These are phyloP conservation scores for Auanema sp. DNA, from an alignment of 2,888 invertebrate species.

Conservation along the genomic window DNA sequence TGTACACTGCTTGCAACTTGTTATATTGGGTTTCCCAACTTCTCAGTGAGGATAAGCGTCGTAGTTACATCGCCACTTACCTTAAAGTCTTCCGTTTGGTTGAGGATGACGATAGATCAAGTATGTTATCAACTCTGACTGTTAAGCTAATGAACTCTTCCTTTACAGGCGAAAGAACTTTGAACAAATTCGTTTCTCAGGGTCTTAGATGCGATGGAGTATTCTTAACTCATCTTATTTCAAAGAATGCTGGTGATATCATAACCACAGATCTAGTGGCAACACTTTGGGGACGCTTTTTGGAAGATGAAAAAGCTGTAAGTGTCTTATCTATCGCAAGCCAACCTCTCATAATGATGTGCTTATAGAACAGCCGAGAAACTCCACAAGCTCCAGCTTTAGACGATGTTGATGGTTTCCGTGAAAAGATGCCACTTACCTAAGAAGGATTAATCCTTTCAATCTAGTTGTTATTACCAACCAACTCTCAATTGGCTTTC, in stretches of 20 bases:
- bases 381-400: slow-evolving; percentile 13
- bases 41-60: slow-evolving; percentile 13
- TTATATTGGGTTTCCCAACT: slow-evolving; percentile 64
- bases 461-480: too few species aligned
- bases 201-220: slow-evolving; percentile 57
- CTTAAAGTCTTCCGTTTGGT: slow-evolving; percentile 52
- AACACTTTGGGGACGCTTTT: slow-evolving; percentile 55
- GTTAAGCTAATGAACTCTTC: not conserved
- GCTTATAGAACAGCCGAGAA: not conserved
- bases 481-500: too few species aligned
- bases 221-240: slow-evolving; percentile 56
- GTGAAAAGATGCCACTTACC: slow-evolving; percentile 22
- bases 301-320: slow-evolving; percentile 32
- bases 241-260: slow-evolving; percentile 62
- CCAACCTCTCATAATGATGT: too few species aligned
- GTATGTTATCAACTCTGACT: slow-evolving; percentile 24
- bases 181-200: slow-evolving; percentile 49
- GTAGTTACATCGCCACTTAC: slow-evolving; percentile 53
- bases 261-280: slow-evolving; percentile 59
- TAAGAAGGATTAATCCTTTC: not conserved
- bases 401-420: slow-evolving; percentile 27
- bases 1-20: slow-evolving; percentile 66
- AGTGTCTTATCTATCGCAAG: not conserved
- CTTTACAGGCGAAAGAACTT: slow-evolving; percentile 38
- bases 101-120: slow-evolving; percentile 35